Conservation (phyloP, 1,140 invertebrate genomes). For the Piezodorus guildinii region DNA sequence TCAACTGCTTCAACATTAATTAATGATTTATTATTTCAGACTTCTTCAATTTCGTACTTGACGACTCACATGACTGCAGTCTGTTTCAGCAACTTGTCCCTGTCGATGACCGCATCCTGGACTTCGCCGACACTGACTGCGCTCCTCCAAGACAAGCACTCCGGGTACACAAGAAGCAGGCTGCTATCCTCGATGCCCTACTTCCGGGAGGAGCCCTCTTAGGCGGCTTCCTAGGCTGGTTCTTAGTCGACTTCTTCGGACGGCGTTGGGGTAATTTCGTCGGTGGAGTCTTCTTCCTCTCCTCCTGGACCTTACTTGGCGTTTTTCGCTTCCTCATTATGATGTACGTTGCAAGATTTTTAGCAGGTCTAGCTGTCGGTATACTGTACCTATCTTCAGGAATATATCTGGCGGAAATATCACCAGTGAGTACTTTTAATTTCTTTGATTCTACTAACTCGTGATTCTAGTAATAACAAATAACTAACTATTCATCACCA, state of each 20-base stretch:
- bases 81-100: slow-evolving; percentile 11
- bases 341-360: neutral
- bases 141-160: neutral
- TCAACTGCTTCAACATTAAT: no score
- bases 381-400: neutral
- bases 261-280: neutral
- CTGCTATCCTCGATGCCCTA: neutral
- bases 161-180: neutral
- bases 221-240: neutral
- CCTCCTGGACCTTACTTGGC: slow-evolving; percentile 1
- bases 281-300: neutral
- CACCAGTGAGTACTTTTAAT: slow-evolving; percentile 1
- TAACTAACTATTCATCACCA: neutral
- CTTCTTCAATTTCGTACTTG: no score
- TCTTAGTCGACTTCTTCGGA: neutral
- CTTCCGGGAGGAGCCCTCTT: neutral
- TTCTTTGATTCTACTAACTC: neutral
- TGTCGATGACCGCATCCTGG: slow-evolving; percentile 12
- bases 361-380: neutral
- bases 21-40: no score
- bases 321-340: no score
- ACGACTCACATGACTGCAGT: neutral
- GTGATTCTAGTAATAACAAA: neutral
- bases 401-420: slow-evolving; percentile 13
- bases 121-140: slow-evolving; percentile 3